Conservation (phyloP, 2,797 vertebrate genomes). For the Tinamus major region DNA sequence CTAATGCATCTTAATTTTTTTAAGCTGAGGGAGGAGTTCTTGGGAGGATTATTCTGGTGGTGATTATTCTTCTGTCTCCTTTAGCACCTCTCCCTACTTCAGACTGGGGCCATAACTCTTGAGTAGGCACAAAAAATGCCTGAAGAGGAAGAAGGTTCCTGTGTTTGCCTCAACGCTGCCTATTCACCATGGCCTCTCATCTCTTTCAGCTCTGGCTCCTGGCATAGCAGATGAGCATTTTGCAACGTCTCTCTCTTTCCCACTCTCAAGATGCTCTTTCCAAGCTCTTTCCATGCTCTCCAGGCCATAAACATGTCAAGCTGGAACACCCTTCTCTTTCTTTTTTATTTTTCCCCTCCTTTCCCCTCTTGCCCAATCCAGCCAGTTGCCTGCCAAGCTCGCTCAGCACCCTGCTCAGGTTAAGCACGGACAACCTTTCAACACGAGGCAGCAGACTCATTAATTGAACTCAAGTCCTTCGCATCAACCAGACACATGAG, state of each 20-base stretch:
- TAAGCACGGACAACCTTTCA: background rate
- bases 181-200: background rate
- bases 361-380: background rate
- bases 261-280: background rate
- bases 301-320: background rate
- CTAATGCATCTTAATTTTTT: background rate
- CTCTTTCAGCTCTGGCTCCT: background rate
- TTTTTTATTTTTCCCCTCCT: background rate
- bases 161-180: background rate
- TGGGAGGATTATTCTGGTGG: background rate
- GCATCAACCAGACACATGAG: background rate
- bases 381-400: background rate
- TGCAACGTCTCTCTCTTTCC: slow-evolving; percentile 9
- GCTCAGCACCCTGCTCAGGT: background rate
- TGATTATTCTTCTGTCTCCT: background rate
- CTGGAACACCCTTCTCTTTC: background rate
- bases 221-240: background rate
- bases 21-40: background rate
- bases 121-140: background rate
- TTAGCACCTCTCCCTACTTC: background rate
- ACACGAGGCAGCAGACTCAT: background rate
- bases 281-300: slow-evolving; percentile 30
- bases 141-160: background rate
- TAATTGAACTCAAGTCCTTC: background rate
- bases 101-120: background rate